Percentiles rank a stretch among this genome's conserved stretches.
Conservation (phyloP, 2,797 vertebrate species). For the Cirrhinus molitorella region DNA sequence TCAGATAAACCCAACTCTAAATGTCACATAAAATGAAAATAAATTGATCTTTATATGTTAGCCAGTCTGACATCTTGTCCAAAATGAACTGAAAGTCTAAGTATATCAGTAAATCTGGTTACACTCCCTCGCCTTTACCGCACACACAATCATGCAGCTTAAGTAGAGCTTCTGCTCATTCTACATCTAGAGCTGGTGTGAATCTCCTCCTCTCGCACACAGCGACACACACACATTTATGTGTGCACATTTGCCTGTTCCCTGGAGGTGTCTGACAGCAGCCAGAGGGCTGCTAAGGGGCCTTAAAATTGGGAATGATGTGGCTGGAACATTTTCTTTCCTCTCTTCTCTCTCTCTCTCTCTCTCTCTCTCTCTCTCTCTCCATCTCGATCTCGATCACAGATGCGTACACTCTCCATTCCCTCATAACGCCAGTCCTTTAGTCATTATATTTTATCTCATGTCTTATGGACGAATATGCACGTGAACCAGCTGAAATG, state of each 20-base stretch:
- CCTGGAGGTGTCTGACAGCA: constrained; percentile 52
- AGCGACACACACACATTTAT: constrained; percentile 15
- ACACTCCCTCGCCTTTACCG: not conserved
- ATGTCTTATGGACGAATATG: not conserved
- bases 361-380: not conserved
- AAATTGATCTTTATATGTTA: constrained; percentile 5
- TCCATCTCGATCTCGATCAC: constrained; percentile 12
- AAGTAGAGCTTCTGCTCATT: not conserved
- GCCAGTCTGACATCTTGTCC: not conserved
- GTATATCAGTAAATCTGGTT: not conserved
- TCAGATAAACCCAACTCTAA: not conserved
- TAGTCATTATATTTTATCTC: not conserved
- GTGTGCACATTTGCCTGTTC: constrained; percentile 16
- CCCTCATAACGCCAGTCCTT: not conserved
- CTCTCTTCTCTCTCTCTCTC: not conserved
- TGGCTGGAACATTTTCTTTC: constrained; percentile 10
- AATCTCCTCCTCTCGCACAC: not conserved
- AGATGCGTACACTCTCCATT: constrained; percentile 10
- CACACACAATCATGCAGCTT: not conserved
- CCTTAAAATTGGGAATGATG: constrained; percentile 48
- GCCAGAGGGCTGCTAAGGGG: constrained; percentile 52
- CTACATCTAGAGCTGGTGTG: not conserved
- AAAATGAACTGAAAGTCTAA: constrained; percentile 1
- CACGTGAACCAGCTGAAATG: constrained; percentile 1
- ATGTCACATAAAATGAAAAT: not conserved